These are phyloP conservation scores for Heliconius aoede DNA, from an alignment of 2,888 invertebrate genomes.

Conservation along the genomic window DNA sequence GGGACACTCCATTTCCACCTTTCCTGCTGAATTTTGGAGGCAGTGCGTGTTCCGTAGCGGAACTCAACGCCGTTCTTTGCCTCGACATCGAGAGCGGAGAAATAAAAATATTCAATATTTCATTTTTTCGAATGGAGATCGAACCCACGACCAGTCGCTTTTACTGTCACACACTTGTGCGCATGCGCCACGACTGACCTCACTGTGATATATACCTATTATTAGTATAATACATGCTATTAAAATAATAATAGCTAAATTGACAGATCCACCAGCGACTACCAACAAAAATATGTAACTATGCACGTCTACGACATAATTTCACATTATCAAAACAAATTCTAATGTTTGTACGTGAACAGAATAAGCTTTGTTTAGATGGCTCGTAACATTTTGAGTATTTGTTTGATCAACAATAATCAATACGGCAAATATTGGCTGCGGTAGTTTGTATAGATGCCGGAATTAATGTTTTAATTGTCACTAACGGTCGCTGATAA, in stretches of 20 bases:
- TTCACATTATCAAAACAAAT: constrained; percentile 60
- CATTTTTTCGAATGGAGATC: background rate
- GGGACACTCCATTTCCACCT: too few relatives aligned
- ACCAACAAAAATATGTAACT: constrained; percentile 32
- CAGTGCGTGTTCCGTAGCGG: too few relatives aligned
- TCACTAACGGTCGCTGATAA: constrained; percentile 31
- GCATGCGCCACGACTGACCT: background rate
- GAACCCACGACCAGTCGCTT: background rate
- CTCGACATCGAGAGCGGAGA: background rate
- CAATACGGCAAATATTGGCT: constrained; percentile 62
- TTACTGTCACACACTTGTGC: background rate
- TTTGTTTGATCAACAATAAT: constrained; percentile 64
- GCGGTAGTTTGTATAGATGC: constrained; percentile 50
- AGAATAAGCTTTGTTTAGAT: constrained; percentile 66
- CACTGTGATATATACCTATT: background rate
- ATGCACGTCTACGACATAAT: constrained; percentile 30
- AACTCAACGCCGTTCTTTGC: too few relatives aligned
- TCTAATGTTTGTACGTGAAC: constrained; percentile 59
- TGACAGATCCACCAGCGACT: constrained; percentile 18
- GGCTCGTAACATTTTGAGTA: constrained; percentile 64
- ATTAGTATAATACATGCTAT: background rate
- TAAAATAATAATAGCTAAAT: background rate
- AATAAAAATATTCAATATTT: background rate
- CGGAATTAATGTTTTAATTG: constrained; percentile 47
- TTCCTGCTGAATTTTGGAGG: too few relatives aligned